Conservation (phyloP, 2,113 vertebrate species). For the Mirza zaza region DNA sequence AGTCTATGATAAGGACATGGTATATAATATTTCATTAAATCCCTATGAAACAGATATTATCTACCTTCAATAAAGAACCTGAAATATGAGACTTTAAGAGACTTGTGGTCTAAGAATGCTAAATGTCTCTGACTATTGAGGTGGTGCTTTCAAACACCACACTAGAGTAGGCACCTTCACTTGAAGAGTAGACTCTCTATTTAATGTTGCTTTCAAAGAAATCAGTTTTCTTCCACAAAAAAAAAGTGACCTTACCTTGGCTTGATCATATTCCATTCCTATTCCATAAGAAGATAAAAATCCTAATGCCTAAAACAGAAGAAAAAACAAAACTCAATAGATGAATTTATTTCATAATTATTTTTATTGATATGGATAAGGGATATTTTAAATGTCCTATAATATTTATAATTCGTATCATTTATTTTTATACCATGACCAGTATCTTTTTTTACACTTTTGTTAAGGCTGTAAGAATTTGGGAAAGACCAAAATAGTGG, state of each 20-base stretch:
- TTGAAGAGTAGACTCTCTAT: neutral
- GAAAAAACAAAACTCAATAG: slow-evolving; percentile 39
- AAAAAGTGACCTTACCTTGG: slow-evolving; percentile 78
- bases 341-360: slow-evolving; percentile 45
- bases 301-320: slow-evolving; percentile 79
- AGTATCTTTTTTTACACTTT: neutral
- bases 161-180: neutral
- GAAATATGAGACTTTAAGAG: slow-evolving; percentile 3
- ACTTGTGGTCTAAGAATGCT: neutral
- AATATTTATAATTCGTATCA: neutral
- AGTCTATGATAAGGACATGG: neutral
- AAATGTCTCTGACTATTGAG: slow-evolving; percentile 15
- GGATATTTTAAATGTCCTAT: neutral
- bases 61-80: neutral
- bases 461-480: neutral
- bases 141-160: neutral
- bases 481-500: neutral
- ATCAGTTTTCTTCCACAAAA: slow-evolving; percentile 27
- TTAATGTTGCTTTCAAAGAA: slow-evolving; percentile 12
- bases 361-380: slow-evolving; percentile 24
- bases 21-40: neutral
- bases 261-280: slow-evolving; percentile 81
- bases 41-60: neutral
- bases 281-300: slow-evolving; percentile 83
- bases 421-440: slow-evolving; percentile 42